Base-by-base conservation (phyloP, 92 coral and sea anemone genomes). In the Heteractis magnifica region DNA sequence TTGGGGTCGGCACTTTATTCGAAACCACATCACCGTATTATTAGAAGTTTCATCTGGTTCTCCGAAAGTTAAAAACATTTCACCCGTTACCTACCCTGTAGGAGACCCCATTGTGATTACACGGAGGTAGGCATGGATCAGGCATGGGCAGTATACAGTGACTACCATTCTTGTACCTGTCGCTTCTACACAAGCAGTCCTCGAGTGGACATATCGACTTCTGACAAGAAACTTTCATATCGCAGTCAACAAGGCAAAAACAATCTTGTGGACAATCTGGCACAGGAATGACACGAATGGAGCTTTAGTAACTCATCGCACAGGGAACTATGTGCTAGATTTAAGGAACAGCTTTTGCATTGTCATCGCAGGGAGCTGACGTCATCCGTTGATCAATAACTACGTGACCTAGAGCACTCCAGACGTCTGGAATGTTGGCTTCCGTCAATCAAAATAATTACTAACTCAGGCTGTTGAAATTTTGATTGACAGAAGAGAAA, bases 81-180 rank as follows among this genome's bases (percentile, higher is more conserved):
- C 0, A 4, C 70, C 70, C 18, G 26, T 62, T 62, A 62, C 70
- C 6, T 16, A 62, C 65, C 65, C 65, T 58, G 83, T 91, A 89
- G 58, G 62, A 84, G 14, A 71, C 73, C 26, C 93, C 94, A 8
- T 91, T 82, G 65, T 89, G 65, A 10, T 77, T 55, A 80, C 97
- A 93, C n/a, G 77, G 89, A 15, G 86, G 78, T 53, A 88, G 15
- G 77, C 93, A 89, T 4, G 94, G 92, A 26, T 81, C 82, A 52
- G 92, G 92, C 88, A 81, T 87, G 75, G 97, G 95, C 5, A 90
- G 72, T 11, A 92, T 89, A 68, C 95, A 92, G 71, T 90, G 87
- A 56, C 52, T 86, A 60, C 79, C 79, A 15, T 78, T 86, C 84
- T 53, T 81, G 21, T 90, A 77, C 41, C 76, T 82, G 4, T 86